Base-by-base conservation (phyloP, 2,797 vertebrate genomes). In the Lepilemur septentrionalis region DNA sequence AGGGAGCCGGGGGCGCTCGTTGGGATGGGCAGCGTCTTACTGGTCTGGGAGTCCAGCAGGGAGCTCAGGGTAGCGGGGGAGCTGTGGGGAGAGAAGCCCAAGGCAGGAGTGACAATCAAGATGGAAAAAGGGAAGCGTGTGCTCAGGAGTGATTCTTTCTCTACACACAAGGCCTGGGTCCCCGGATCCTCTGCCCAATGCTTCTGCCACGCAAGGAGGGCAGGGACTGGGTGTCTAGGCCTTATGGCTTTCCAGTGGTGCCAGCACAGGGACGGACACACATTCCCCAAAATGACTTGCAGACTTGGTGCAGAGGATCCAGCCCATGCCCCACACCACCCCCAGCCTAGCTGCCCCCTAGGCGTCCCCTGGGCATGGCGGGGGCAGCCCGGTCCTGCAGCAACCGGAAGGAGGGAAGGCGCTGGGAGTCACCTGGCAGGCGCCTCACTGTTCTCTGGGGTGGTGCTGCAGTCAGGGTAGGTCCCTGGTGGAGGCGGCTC, bases 401-500 rank as follows among this genome's bases (percentile, higher is more conserved):
- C 41, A 48, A 41, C 25, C 43, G 13, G 0, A 11, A 32, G 30
- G 69, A 82, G 30, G 41, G 35, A 61, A 43, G 35, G 48, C 9
- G 30, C 14, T 9, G 2, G 2, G 8, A 35, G 96, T 98, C 95
- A 99, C 98, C 98, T 97, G 0, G 94, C 89, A 50, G 97, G 97
- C 0, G 46, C 59, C 86, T 92, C 70, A 73, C 94, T 97, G 86
- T 32, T 69, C 35, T 96, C 97, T 0, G 93, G 94, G 79, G 89
- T 97, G 87, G 97, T 97, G 32, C 1, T 91, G 57, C 86, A 93
- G 14, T 96, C 95, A 18, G 97, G 97, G 82, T 93, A 97, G 63
- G 97, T 98, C 25, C 97, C 97, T 0, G n/a, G 15, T 67, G 96
- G 95, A 11, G 97, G 97, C 0, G 52, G 17, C 28, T 98, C 94